A percentile compares a stretch with the other conserved stretches of the same genome.
Conservation (phyloP, 2,888 invertebrate species). For the Lithosia quadra region DNA sequence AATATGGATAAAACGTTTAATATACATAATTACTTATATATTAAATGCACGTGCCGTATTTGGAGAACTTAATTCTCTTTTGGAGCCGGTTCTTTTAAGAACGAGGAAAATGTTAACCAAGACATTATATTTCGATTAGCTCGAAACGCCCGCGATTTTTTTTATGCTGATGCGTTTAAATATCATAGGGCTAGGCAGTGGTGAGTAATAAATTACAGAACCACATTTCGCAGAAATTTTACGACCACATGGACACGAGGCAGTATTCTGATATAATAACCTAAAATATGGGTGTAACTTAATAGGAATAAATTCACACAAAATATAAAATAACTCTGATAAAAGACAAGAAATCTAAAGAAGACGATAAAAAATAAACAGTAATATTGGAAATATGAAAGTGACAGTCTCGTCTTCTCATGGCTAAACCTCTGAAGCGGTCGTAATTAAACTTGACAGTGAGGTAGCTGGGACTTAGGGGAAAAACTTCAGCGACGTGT, state of each 20-base stretch:
- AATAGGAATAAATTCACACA: background rate
- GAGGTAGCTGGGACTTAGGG: background rate
- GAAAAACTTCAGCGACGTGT: background rate
- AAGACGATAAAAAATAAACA: background rate
- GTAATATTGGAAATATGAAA: background rate
- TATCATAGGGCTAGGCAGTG: background rate
- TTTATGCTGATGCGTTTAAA: background rate
- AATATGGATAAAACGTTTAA: background rate
- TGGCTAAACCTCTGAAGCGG: background rate
- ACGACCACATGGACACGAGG: background rate
- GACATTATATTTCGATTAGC: slow-evolving; percentile 8
- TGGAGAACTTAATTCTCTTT: background rate
- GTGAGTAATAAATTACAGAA: background rate
- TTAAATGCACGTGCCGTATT: slow-evolving; percentile 5
- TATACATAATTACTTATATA: background rate
- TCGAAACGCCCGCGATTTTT: background rate
- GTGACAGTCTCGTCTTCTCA: background rate
- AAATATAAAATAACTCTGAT: background rate
- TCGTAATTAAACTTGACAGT: background rate
- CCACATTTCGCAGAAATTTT: background rate
- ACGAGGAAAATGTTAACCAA: background rate
- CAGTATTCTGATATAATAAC: background rate
- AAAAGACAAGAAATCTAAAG: background rate
- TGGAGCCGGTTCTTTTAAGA: background rate
- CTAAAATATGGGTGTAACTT: background rate